Conservation (phyloP, 2,113 vertebrate species). For the Bubalus kerabau region DNA sequence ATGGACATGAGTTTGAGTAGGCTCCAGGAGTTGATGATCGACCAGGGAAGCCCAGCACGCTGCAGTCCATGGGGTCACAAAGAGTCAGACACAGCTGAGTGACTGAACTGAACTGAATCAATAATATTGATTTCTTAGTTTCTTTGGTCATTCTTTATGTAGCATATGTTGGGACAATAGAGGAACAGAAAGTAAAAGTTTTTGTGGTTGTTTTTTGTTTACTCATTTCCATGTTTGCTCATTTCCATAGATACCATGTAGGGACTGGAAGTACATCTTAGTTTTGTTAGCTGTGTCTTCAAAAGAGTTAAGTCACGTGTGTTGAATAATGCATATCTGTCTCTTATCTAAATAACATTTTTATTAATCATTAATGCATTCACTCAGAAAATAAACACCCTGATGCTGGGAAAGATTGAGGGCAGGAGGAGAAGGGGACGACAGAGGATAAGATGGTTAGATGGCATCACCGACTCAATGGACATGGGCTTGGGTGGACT, state of each 20-base stretch:
- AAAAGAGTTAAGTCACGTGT: not conserved
- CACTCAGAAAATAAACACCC: not conserved
- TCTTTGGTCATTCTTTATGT: not conserved
- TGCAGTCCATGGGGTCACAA: not conserved
- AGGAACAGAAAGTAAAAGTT: not conserved
- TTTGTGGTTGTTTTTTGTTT: not conserved
- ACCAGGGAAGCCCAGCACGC: fast-evolving
- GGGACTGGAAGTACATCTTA: not conserved
- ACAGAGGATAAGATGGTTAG: not conserved
- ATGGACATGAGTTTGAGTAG: not conserved
- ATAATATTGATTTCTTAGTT: not conserved
- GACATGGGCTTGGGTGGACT: not conserved
- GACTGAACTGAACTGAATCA: not conserved
- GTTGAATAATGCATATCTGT: not conserved
- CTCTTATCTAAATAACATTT: not conserved
- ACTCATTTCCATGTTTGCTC: not conserved
- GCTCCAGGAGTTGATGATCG: not conserved
- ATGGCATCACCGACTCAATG: not conserved
- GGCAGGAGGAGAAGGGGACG: not conserved
- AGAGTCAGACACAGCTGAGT: not conserved
- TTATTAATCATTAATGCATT: not conserved
- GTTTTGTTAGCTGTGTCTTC: not conserved
- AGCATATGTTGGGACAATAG: not conserved
- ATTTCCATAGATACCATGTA: fast-evolving
- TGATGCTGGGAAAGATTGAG: not conserved